These are phyloP conservation scores for Charanyca ferruginea DNA, from an alignment of 2,888 invertebrate species.

Conservation along the genomic window DNA sequence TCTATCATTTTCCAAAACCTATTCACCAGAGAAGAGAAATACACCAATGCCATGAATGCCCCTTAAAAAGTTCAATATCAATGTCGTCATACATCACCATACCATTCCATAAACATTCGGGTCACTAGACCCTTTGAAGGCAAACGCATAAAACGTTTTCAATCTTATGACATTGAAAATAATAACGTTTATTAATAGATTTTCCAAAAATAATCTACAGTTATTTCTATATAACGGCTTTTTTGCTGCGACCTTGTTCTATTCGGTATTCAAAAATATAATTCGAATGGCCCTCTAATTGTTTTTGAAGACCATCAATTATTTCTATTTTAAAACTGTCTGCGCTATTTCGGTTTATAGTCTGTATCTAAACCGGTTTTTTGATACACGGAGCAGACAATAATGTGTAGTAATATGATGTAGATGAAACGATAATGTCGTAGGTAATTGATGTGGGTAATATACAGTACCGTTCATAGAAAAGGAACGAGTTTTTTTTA, in stretches of 20 bases:
- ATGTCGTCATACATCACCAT: neutral
- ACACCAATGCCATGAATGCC: too few species aligned
- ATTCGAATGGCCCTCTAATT: neutral
- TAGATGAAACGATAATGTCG: neutral
- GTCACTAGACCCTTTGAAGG: conserved; percentile 25
- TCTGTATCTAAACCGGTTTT: conserved; percentile 1
- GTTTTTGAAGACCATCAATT: neutral
- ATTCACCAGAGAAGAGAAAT: too few species aligned
- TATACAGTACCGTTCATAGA: neutral
- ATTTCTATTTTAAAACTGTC: conserved; percentile 1
- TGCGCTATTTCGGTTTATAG: conserved; percentile 7
- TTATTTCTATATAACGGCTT: neutral
- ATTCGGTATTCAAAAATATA: neutral
- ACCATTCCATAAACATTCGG: neutral
- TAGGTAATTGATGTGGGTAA: neutral
- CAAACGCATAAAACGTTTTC: conserved; percentile 5
- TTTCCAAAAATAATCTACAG: conserved; percentile 3
- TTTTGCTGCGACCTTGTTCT: conserved; percentile 7
- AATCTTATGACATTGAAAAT: conserved; percentile 19
- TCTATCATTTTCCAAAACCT: too few species aligned
- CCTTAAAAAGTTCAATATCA: neutral
- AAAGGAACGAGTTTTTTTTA: too few species aligned
- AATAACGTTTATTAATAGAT: conserved; percentile 5
- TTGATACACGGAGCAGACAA: neutral
- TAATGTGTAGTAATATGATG: neutral